Evolutionary conservation across 2,113 vertebrate genomes (phyloP).

Genomic region (Oryzias celebensis): DNA sequence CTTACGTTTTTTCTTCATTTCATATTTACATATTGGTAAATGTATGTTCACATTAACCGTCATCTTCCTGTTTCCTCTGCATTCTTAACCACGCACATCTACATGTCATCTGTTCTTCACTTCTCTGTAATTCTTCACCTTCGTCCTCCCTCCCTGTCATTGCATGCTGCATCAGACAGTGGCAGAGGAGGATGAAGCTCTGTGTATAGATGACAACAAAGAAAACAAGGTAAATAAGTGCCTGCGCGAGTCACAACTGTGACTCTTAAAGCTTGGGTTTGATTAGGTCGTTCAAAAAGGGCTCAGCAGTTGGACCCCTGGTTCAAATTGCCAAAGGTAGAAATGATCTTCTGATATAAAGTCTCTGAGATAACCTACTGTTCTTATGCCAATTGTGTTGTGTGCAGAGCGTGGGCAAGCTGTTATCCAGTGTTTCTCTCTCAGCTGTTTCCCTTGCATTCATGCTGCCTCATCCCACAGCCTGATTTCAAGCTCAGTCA

Average conservation of each 20-base stretch:
- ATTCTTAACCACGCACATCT: background rate
- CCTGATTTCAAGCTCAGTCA: background rate
- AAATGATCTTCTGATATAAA: no score
- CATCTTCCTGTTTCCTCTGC: background rate
- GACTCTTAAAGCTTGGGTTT: slow-evolving; percentile 1
- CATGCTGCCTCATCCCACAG: background rate
- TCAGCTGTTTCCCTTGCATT: slow-evolving; percentile 7
- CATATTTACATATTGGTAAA: background rate
- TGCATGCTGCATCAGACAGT: slow-evolving; percentile 71
- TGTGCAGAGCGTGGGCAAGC: no score
- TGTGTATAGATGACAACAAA: slow-evolving; percentile 78
- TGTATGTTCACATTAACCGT: background rate
- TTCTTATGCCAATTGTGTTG: no score
- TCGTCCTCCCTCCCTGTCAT: slow-evolving; percentile 11
- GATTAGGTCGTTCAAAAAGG: no score
- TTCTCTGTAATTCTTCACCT: background rate
- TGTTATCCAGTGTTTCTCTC: background rate
- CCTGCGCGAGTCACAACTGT: background rate
- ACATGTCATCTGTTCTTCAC: background rate
- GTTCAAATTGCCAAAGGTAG: no score
- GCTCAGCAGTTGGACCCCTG: no score
- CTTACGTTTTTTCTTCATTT: background rate
- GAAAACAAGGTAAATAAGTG: slow-evolving; percentile 74
- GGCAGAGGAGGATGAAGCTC: slow-evolving; percentile 77
- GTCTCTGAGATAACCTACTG: no score